These are phyloP conservation scores for Sebastiscus albofasciatus DNA, from an alignment of 2,797 vertebrate genomes.

Conservation along the genomic window DNA sequence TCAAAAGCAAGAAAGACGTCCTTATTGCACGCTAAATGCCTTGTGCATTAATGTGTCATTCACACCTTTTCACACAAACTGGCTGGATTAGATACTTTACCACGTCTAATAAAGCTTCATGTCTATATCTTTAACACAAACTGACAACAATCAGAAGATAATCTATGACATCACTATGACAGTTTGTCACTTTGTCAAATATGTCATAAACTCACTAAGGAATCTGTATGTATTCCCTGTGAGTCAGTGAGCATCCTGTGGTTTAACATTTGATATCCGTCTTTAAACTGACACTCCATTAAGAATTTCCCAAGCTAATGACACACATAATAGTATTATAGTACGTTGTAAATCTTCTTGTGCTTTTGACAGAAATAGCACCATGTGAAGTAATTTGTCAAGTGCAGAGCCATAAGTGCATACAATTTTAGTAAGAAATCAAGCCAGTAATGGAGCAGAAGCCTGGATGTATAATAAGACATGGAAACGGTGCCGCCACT, in stretches of 20 bases:
- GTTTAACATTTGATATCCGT: not conserved
- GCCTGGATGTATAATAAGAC: not conserved
- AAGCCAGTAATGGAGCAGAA: not conserved
- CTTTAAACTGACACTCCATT: not conserved
- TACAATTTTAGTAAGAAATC: slow-evolving; percentile 8
- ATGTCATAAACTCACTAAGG: not conserved
- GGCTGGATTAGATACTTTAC: not conserved
- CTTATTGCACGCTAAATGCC: no score
- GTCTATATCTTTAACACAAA: not conserved
- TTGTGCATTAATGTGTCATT: no score
- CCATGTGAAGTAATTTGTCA: not conserved
- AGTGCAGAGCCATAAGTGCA: not conserved
- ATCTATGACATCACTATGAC: not conserved
- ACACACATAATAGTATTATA: not conserved
- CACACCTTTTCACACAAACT: no score
- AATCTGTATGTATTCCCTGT: not conserved
- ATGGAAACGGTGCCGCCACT: no score
- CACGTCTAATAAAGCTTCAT: not conserved
- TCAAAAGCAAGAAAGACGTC: no score
- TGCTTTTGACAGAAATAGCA: slow-evolving; percentile 7
- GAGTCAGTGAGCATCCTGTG: not conserved
- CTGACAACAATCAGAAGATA: not conserved
- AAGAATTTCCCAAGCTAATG: slow-evolving; percentile 4
- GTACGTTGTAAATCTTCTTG: not conserved
- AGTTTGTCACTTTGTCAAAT: slow-evolving; percentile 14